Evolutionary conservation across 2,888 invertebrate species (phyloP), one percentile per base, ranked within the genome.

Genomic region (Agonopterix heracliana): DNA sequence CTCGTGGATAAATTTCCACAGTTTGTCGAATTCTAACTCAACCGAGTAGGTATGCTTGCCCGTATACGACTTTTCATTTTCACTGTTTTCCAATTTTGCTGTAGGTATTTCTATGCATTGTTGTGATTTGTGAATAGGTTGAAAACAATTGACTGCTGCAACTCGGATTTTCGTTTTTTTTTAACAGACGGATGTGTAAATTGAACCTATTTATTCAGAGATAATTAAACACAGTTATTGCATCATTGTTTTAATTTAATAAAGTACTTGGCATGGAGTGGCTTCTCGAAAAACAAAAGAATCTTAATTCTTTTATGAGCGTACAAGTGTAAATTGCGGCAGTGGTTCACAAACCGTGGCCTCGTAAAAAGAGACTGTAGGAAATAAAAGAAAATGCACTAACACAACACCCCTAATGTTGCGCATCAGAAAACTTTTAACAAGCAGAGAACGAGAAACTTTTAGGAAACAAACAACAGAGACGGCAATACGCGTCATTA

Each of bases 401-500:
- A 56, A 61, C 57, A 59, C 57, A 67, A 60, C 63, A 54, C 60
- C 60, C 57, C 57, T 61, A 66, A 71, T 63, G 63, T 60, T 65
- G 68, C 59, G 70, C 71, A 64, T 64, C 66, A 69, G 68, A 67
- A 71, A 78, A 78, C 74, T 79, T 70, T 61, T 71, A 78, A 77
- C 72, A 74, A 76, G 63, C 63, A 70, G 63, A 74, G 68, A 75
- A 74, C 68, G 65, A 71, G 75, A 68, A 81, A 77, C 68, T 53
- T 67, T 66, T 26, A 60, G 66, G 73, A 68, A 78, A 78, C 81
- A 81, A 83, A 81, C 81, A 83, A 80, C 80, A 76, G 76, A 76
- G 76, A 80, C 71, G 76, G 79, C 80, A 83, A 81, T 81, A 77
- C 81, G 79, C 82, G 72, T 81, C 81, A 84, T 86, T 86, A 83